Evolutionary conservation across 2,888 invertebrate species (phyloP).

Genomic region (Amphiduros pacificus): DNA sequence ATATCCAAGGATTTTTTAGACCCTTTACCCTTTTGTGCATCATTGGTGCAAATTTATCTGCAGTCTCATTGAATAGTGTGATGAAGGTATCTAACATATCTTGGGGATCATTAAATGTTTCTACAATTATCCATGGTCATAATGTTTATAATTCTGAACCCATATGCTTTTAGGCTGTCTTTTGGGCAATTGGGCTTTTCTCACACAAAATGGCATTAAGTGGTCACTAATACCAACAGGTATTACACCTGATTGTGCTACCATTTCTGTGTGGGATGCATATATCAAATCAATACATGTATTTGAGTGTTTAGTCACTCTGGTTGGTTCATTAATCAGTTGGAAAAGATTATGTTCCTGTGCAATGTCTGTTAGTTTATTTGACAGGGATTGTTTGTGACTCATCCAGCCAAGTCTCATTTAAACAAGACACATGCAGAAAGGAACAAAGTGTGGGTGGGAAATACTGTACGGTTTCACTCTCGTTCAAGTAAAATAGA

Average conservation of each 20-base stretch:
- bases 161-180: not conserved
- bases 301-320: not conserved
- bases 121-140: not conserved
- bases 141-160: not conserved
- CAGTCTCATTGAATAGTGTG: not conserved
- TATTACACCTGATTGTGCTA: not conserved
- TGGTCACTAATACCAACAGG: slow-evolving; percentile 3
- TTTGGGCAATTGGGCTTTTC: not conserved
- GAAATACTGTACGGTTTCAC: too few relatives aligned
- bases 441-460: too few relatives aligned
- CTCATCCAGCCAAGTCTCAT: too few relatives aligned
- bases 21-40: not conserved
- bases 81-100: not conserved
- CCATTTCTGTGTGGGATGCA: not conserved
- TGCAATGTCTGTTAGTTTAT: not conserved
- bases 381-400: not conserved
- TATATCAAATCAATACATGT: slow-evolving; percentile 1
- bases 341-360: not conserved
- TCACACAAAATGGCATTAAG: not conserved
- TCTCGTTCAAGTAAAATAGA: too few relatives aligned
- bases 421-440: too few relatives aligned
- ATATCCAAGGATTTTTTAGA: not conserved
- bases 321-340: not conserved
- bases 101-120: not conserved
- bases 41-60: not conserved